Base-by-base conservation (phyloP, 2,888 invertebrate genomes). In the Dynastes maya region DNA sequence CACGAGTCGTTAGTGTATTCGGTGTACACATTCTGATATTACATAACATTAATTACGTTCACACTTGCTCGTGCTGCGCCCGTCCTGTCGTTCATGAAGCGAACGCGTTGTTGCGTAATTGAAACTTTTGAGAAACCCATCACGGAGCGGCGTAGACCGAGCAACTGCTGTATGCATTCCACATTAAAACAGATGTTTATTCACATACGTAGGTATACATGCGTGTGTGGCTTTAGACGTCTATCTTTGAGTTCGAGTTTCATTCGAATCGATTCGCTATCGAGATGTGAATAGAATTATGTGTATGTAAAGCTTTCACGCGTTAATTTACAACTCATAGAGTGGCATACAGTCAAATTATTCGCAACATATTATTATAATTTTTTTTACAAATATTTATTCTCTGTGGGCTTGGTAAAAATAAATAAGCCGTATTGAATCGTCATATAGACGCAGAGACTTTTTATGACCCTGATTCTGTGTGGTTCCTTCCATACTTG, bases 1-100 rank as follows among this genome's bases (percentile, higher is more conserved):
- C 78, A 78, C 78, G 74, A 71, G 78, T 72, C 72, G 74, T 78
- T 78, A 78, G 74, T 53, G 65, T 55, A 58, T 77, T 61, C 58
- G 45, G 58, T 58, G 45, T 61, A 68, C 37, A 40, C 51, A 68
- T 61, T 61, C 68, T 61, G 77, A 49, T 77, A 55, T 77, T 77
- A 68, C 77, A 61, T 77, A 77, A 77, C 58, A 55, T 77, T 77
- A 77, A 77, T 77, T 77, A 77, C 68, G 29, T 55, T 77, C 40
- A 45, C 77, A 77, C 68, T 65, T 76, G 76, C 76, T 11, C 40
- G 75, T n/a, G 55, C 53, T 49, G 16, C 61, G 45, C 29, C 29
- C 61, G 45, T 29, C 22, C 55, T 58, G 22, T 45, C 61, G 61
- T 74, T 53, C 77, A 77, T 55, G 68, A 77, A 61, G 77, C 45